Base-by-base conservation (phyloP, 2,113 vertebrate genomes). In the Mormyrus iriodes region DNA sequence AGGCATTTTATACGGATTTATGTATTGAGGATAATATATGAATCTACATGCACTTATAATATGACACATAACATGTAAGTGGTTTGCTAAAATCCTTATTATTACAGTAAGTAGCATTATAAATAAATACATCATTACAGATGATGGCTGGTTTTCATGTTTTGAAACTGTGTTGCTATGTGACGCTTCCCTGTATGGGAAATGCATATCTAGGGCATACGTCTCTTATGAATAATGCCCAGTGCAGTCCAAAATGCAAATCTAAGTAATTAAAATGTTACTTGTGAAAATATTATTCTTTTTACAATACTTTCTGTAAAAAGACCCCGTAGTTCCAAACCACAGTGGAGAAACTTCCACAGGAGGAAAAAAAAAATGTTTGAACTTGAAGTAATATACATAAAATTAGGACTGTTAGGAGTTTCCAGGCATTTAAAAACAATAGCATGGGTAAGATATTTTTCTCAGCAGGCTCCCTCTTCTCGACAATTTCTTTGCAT, bases 391-490 rank as follows among this genome's bases (percentile, higher is more conserved):
- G n/a, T 17, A 86, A 86, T 31, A 53, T 35, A 39, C 48, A 53
- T 86, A 39, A 42, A 86, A 86, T 86, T 42, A 86, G 6, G 27
- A 48, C 7, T 42, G 7, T 35, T 53, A 87, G 86, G 83, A 65
- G 88, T 53, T n/a, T 88, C 31, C 87, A 83, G 79, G 89, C 65
- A 88, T 92, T 92, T 92, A 83, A 88, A 90, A 73, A 88, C 88
- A 90, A 82, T 58, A 73, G n/a, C n/a, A 19, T 21, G 55, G 46
- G n/a, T 88, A 31, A 58, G 52, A 9, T 88, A 35, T 27, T 21
- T 85, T 92, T 88, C 76, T 91, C 91, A 92, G 92, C 91, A 93
- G 93, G 88, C 88, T 90, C 46, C 0, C 89, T 91, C 89, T 69
- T 65, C 49, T 89, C 48, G 46, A 88, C 69, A 86, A 88, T 76